Evolutionary conservation across 2,797 vertebrate species (phyloP).

Genomic region (Fundulus diaphanus): DNA sequence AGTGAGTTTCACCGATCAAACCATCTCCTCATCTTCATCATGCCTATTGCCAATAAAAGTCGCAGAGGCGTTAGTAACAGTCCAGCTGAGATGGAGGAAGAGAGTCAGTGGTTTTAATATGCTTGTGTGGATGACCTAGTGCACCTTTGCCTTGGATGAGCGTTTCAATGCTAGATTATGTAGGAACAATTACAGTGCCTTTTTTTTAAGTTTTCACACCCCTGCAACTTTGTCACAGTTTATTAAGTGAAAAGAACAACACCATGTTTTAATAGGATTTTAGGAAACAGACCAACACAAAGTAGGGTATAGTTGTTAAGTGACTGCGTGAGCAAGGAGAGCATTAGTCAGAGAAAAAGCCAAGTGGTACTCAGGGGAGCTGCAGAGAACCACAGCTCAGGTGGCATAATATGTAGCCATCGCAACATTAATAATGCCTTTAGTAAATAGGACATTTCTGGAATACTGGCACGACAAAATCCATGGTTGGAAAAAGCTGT

Average conservation of each 20-base stretch:
- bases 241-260: background rate
- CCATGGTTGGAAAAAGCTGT: background rate
- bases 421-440: background rate
- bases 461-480: background rate
- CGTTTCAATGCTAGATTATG: background rate
- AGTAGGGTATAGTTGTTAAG: background rate
- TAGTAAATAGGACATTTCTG: background rate
- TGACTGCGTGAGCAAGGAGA: background rate
- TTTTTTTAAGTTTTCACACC: no score
- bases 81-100: background rate
- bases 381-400: background rate
- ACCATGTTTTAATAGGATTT: background rate
- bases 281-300: background rate
- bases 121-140: background rate
- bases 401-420: background rate
- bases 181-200: background rate
- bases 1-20: conserved; percentile 33
- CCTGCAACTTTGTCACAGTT: background rate
- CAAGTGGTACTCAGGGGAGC: background rate
- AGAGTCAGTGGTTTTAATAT: conserved; percentile 4
- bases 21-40: conserved; percentile 17
- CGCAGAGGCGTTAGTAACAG: background rate
- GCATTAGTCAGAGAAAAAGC: background rate
- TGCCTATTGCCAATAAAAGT: conserved; percentile 7
- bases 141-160: background rate